Evolutionary conservation across 1,140 invertebrate species (phyloP), one percentile per base, ranked within the genome.

Genomic region (Pseudoatta argentina): DNA sequence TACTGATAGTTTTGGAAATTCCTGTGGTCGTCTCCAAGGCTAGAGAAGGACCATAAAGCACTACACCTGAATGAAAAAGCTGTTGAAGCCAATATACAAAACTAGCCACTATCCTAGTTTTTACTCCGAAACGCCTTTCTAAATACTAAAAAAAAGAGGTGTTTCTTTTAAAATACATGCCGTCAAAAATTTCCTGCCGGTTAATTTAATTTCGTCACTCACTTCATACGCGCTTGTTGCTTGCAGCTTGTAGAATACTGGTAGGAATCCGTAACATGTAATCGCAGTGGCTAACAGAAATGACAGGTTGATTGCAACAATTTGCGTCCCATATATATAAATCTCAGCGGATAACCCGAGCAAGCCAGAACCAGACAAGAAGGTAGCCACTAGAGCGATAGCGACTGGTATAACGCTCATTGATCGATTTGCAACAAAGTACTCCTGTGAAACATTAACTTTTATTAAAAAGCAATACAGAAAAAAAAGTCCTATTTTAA

Each of bases 281-380:
- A 98, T 96, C 0, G 98, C 97, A 6, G 98, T 98, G 6, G 97
- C 97, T 18, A 99, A 91, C 0, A 98, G 95, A 91, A 98, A 98
- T 0, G 97, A 96, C 39, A 98, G 79, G 92, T 98, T 98, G 27
- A 98, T 98, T 16, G 97, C 94, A 5, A 98, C 96, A 95, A 98
- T 98, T 92, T 98, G 97, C 75, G 97, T 97, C 34, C 98, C 98
- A 94, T 96, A 97, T 85, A 96, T 96, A 93, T 98, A 98, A 94
- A 97, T 98, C 94, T 99, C 98, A 72, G 97, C 96, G 0, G 98
- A 97, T 0, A 98, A 97, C 10, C 98, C 98, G 24, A 99, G 95
- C 18, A 99, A 94, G 0, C 98, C 98, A 21, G 99, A 97, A 14
- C 98, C 98, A 0, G 98, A 99, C 97, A 99, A 98, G 92, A 99